phyloP scores from a whole-genome alignment of 37 sponge, comb jelly and placozoan genomes.

The Hexactinellida sp. region DNA sequence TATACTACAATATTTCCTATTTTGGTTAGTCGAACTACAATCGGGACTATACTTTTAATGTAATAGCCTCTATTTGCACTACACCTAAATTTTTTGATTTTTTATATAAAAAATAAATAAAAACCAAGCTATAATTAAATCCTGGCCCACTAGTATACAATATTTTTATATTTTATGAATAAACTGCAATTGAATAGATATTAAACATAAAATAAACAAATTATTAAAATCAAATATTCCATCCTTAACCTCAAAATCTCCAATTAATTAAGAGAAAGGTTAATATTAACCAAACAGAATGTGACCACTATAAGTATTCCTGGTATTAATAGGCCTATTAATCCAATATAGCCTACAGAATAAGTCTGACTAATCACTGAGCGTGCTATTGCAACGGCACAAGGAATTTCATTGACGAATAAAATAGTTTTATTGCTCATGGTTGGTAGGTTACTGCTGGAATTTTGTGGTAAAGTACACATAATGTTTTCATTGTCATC shows the following conservation, averaged over 20 bases:
- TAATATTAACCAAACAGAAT: constrained; percentile 7
- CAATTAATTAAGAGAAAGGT: neutral
- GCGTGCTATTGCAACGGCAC: neutral
- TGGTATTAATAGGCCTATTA: neutral
- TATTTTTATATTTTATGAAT: too few relatives aligned
- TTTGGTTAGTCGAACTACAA: too few relatives aligned
- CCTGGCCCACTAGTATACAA: too few relatives aligned
- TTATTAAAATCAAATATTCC: too few relatives aligned
- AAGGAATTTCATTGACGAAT: neutral
- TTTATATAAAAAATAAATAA: too few relatives aligned
- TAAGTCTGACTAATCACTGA: neutral
- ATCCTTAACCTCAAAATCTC: too few relatives aligned
- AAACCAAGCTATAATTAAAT: too few relatives aligned
- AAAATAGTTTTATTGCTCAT: neutral
- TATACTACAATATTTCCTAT: too few relatives aligned
- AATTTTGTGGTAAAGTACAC: neutral
- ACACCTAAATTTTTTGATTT: too few relatives aligned
- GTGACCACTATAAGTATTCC: neutral
- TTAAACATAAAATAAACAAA: neutral
- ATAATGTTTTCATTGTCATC: neutral
- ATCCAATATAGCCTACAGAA: neutral
- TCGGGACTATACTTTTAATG: too few relatives aligned
- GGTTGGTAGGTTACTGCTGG: neutral
- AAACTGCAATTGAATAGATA: too few relatives aligned
- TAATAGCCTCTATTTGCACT: too few relatives aligned